phyloP scores from a whole-genome alignment of 2,888 invertebrate species.

The Bembecia ichneumoniformis region DNA sequence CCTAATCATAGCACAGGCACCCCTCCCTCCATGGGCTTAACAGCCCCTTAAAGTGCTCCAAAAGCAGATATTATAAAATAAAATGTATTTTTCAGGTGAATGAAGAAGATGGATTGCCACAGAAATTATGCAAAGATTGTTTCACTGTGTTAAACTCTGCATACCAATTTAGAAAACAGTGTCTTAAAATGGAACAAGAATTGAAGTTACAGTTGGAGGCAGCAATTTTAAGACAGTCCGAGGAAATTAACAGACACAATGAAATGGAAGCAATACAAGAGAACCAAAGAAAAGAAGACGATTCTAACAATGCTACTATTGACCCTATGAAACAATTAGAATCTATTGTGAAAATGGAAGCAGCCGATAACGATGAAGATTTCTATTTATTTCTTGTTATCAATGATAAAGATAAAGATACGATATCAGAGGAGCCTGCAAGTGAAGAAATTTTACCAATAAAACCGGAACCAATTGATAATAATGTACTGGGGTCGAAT shows the following conservation, averaged over 20 bases:
- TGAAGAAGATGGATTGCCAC: constrained; percentile 53
- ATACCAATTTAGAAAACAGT: constrained; percentile 55
- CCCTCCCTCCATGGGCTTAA: no score
- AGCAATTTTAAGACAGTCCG: constrained; percentile 26
- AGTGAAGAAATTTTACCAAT: background rate
- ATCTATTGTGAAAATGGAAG: constrained; percentile 52
- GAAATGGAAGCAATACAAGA: constrained; percentile 10
- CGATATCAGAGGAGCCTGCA: constrained; percentile 9
- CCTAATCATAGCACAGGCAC: no score
- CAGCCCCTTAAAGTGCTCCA: no score
- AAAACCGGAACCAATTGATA: constrained; percentile 15
- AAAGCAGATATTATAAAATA: no score
- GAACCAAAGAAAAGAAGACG: constrained; percentile 24
- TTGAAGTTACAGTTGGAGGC: constrained; percentile 43
- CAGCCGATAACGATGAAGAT: constrained; percentile 59
- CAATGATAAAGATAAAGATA: constrained; percentile 41
- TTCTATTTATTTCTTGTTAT: constrained; percentile 63
- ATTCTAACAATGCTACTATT: constrained; percentile 16
- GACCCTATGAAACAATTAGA: constrained; percentile 54
- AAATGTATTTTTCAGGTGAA: constrained; percentile 31
- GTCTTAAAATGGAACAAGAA: constrained; percentile 59
- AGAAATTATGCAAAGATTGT: constrained; percentile 54
- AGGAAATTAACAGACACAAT: constrained; percentile 2
- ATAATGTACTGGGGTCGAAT: constrained; percentile 8
- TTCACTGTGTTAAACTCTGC: constrained; percentile 45